A percentile compares a stretch with the other conserved stretches of the same genome.
phyloP scores from a whole-genome alignment of 1,140 invertebrate species.

The Subanguina moxae region DNA sequence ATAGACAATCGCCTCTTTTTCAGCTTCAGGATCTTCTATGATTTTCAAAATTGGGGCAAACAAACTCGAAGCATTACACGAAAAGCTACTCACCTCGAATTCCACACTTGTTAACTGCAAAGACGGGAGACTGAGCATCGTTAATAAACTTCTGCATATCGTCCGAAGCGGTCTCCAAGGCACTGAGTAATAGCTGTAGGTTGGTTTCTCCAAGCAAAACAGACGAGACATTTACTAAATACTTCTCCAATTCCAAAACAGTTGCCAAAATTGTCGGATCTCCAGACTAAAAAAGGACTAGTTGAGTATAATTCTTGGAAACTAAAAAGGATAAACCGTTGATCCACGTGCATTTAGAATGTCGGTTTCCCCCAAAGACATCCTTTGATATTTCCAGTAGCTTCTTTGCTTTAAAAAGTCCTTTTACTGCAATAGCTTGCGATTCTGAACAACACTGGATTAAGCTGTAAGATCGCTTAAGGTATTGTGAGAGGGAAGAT shows the following conservation, averaged over 20 bases:
- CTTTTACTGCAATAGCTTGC: too few relatives aligned
- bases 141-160: conserved; percentile 27
- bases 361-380: too few relatives aligned
- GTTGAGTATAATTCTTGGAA: too few relatives aligned
- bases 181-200: not conserved
- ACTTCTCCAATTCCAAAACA: not conserved
- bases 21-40: conserved; percentile 13
- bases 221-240: not conserved
- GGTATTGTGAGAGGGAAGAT: too few relatives aligned
- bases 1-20: conserved; percentile 15
- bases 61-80: not conserved
- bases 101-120: conserved; percentile 12
- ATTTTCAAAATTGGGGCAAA: not conserved
- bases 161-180: conserved; percentile 28
- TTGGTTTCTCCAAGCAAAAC: not conserved
- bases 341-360: too few relatives aligned
- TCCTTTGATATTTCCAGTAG: too few relatives aligned
- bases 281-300: too few relatives aligned
- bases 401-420: too few relatives aligned
- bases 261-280: too few relatives aligned
- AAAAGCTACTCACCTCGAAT: not conserved
- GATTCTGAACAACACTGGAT: too few relatives aligned
- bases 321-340: too few relatives aligned
- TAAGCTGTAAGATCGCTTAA: too few relatives aligned
- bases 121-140: conserved; percentile 24